phyloP scores from a whole-genome alignment of 37 sponge, comb jelly and placozoan species.

The Cladorhizidae sp. region DNA sequence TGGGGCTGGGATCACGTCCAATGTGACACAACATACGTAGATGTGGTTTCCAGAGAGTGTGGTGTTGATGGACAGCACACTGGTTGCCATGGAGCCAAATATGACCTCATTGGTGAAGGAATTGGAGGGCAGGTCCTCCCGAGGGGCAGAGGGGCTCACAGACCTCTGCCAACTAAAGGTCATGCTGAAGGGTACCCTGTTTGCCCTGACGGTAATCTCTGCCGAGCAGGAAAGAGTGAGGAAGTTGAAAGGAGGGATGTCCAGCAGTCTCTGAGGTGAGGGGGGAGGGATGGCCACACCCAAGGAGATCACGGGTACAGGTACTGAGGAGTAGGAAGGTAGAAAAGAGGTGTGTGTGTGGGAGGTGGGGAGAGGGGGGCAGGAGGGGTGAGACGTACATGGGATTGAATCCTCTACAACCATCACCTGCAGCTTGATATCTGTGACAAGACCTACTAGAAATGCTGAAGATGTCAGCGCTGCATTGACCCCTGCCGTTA shows the following conservation, averaged over 20 bases:
- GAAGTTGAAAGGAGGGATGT: conserved; percentile 23
- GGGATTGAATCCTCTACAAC: too few species aligned
- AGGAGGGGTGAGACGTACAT: not conserved
- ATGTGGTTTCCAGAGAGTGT: not conserved
- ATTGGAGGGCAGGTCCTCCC: not conserved
- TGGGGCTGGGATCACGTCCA: conserved; percentile 7
- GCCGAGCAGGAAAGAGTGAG: conserved; percentile 18
- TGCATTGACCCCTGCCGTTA: not conserved
- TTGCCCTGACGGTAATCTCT: not conserved
- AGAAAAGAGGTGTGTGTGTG: too few species aligned
- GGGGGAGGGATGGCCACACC: too few species aligned
- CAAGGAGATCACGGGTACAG: too few species aligned
- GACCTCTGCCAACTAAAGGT: not conserved
- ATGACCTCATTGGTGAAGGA: too few species aligned
- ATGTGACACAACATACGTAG: not conserved
- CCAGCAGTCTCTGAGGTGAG: not conserved
- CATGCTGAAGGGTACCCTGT: not conserved
- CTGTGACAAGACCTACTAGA: too few species aligned
- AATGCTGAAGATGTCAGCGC: not conserved
- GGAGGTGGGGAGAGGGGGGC: too few species aligned
- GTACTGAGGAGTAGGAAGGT: too few species aligned
- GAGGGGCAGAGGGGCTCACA: not conserved
- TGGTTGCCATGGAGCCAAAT: not conserved
- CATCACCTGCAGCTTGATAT: too few species aligned
- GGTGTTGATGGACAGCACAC: not conserved